Percentiles rank a stretch among this genome's conserved stretches.
Evolutionary conservation across 2,888 invertebrate genomes (phyloP).

Genomic region (Rhagophthalmus giganteus): DNA sequence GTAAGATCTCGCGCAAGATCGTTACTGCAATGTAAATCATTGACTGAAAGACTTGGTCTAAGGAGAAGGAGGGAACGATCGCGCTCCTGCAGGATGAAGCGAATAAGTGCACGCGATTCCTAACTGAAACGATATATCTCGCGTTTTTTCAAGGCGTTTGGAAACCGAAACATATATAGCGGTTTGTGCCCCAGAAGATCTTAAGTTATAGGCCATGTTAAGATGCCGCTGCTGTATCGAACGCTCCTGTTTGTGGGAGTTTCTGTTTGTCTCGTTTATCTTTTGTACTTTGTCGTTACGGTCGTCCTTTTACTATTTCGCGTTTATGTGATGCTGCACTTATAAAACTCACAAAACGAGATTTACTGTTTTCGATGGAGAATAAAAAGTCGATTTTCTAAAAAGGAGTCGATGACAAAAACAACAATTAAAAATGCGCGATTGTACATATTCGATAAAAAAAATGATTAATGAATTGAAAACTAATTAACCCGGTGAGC

Average conservation of each 20-base stretch:
- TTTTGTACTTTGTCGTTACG: conserved; percentile 19
- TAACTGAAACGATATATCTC: conserved; percentile 51
- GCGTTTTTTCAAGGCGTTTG: conserved; percentile 48
- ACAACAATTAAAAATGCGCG: too few relatives aligned
- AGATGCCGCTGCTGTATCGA: conserved; percentile 27
- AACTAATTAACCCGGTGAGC: too few relatives aligned
- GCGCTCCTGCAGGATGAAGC: conserved; percentile 15
- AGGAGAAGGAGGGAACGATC: conserved; percentile 20
- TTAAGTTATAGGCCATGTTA: conserved; percentile 47
- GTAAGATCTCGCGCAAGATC: conserved; percentile 23
- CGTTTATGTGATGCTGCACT: not conserved
- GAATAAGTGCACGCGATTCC: conserved; percentile 39
- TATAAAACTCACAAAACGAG: not conserved
- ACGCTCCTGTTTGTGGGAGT: conserved; percentile 18
- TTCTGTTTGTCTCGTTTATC: conserved; percentile 26
- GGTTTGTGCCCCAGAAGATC: conserved; percentile 50
- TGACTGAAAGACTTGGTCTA: conserved; percentile 29
- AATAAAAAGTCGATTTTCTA: too few relatives aligned
- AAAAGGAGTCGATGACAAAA: too few relatives aligned
- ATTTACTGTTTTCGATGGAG: too few relatives aligned
- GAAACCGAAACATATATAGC: conserved; percentile 56
- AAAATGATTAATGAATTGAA: too few relatives aligned
- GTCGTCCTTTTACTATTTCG: conserved; percentile 6
- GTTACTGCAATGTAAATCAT: conserved; percentile 32
- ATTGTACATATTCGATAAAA: too few relatives aligned